These are phyloP conservation scores for Tetanocera ferruginea DNA, from an alignment of 2,888 invertebrate species.

Conservation along the genomic window DNA sequence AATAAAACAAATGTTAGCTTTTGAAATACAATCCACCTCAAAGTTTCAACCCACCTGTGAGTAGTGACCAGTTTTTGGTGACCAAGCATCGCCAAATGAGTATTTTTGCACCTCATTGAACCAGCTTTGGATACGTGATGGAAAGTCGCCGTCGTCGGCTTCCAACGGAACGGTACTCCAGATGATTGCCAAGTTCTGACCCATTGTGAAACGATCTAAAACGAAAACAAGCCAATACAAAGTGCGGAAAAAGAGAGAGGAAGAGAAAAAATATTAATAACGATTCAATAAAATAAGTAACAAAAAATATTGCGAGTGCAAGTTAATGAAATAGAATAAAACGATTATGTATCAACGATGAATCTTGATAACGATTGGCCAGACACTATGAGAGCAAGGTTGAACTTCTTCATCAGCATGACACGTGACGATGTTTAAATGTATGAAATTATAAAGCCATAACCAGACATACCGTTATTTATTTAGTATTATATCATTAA, in stretches of 20 bases:
- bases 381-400: not conserved
- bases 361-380: not conserved
- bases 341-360: too few relatives aligned
- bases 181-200: slow-evolving; percentile 87
- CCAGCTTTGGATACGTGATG: slow-evolving; percentile 83
- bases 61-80: slow-evolving; percentile 83
- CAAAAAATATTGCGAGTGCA: not conserved
- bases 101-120: slow-evolving; percentile 83
- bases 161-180: slow-evolving; percentile 79
- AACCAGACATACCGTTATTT: not conserved
- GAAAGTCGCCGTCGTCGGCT: slow-evolving; percentile 78
- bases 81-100: slow-evolving; percentile 76
- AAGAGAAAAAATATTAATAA: not conserved
- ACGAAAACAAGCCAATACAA: not conserved
- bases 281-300: not conserved
- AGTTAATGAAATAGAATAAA: too few relatives aligned
- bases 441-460: not conserved
- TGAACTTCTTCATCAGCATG: too few relatives aligned
- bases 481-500: too few relatives aligned
- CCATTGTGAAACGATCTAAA: slow-evolving; percentile 82
- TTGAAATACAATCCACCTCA: not conserved
- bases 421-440: too few relatives aligned
- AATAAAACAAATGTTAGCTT: not conserved
- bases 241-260: not conserved
- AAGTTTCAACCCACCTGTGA: slow-evolving; percentile 76